These are phyloP conservation scores for Danaus chrysippus DNA, from an alignment of 2,888 invertebrate genomes.

Conservation along the genomic window DNA sequence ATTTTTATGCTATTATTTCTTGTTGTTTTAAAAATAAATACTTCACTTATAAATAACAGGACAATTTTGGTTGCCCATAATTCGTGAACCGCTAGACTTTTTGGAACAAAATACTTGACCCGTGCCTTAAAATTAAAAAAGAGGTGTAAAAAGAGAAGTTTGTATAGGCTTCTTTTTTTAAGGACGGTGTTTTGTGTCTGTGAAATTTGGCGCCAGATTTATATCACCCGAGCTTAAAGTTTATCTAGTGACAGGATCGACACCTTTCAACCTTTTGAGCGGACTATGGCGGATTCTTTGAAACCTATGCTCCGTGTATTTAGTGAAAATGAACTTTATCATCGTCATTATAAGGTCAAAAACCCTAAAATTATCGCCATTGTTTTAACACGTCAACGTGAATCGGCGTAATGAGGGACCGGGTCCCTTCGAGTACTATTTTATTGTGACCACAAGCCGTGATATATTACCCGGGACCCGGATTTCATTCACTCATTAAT, in stretches of 20 bases:
- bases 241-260: constrained; percentile 63
- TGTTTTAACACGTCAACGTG: constrained; percentile 57
- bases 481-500: constrained; percentile 37
- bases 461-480: constrained; percentile 42
- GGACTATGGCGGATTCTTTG: constrained; percentile 50
- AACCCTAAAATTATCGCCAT: constrained; percentile 33
- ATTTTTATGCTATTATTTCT: too few relatives aligned
- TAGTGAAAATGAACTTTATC: constrained; percentile 14
- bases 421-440: constrained; percentile 32
- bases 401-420: constrained; percentile 50
- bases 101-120: constrained; percentile 17
- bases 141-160: constrained; percentile 32
- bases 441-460: constrained; percentile 40
- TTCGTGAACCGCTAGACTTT: background rate
- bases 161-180: constrained; percentile 42
- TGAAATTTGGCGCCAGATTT: constrained; percentile 74
- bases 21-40: too few relatives aligned
- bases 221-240: constrained; percentile 47
- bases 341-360: background rate
- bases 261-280: constrained; percentile 53
- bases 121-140: constrained; percentile 21
- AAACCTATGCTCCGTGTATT: constrained; percentile 17
- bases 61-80: background rate
- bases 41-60: too few relatives aligned
- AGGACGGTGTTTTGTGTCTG: constrained; percentile 53